Percentiles rank a stretch among this genome's conserved stretches.
Conservation (phyloP, 2,113 vertebrate genomes). For the Colius striatus region DNA sequence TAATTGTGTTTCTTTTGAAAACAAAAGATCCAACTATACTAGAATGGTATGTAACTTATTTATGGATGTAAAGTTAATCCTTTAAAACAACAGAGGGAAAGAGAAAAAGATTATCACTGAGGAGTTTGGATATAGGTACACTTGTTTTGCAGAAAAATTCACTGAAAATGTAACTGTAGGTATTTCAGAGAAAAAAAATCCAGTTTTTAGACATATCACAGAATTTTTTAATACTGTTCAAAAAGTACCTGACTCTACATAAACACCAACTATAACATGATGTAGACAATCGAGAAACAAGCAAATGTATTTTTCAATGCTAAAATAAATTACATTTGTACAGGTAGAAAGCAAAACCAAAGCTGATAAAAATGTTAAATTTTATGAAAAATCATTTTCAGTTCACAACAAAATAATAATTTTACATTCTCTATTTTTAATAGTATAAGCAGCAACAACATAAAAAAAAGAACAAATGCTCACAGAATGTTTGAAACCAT, state of each 20-base stretch:
- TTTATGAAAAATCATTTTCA: slow-evolving; percentile 87
- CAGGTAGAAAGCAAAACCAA: slow-evolving; percentile 87
- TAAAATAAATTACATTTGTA: slow-evolving; percentile 86
- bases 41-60: background rate
- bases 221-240: slow-evolving; percentile 90
- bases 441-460: slow-evolving; percentile 84
- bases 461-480: slow-evolving; percentile 79
- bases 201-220: slow-evolving; percentile 76
- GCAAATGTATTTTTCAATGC: slow-evolving; percentile 81
- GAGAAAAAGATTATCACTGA: background rate
- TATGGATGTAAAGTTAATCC: background rate
- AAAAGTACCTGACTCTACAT: slow-evolving; percentile 90
- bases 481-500: slow-evolving; percentile 81
- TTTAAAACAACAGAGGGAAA: background rate
- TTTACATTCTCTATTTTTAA: slow-evolving; percentile 92
- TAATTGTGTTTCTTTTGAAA: background rate
- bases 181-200: slow-evolving; percentile 47
- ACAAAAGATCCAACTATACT: background rate
- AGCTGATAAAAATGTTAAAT: slow-evolving; percentile 88
- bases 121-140: background rate
- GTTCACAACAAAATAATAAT: slow-evolving; percentile 88
- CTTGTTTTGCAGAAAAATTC: background rate
- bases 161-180: background rate
- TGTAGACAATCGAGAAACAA: slow-evolving; percentile 85
- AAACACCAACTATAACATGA: slow-evolving; percentile 88